Evolutionary conservation across 2,888 invertebrate species (phyloP).

Genomic region (Sialis lutaria): DNA sequence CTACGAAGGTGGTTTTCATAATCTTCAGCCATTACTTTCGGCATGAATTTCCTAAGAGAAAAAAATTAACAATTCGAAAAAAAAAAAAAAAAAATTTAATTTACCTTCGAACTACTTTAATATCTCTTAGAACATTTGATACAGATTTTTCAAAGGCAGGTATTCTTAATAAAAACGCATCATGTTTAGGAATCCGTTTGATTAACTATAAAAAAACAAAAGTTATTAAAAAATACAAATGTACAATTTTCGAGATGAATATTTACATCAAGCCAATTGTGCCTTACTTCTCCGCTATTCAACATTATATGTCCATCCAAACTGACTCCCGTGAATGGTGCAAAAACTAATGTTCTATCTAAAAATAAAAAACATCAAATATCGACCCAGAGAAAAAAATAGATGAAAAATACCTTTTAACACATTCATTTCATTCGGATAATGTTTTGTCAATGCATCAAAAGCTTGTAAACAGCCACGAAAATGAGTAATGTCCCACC

Average conservation of each 20-base stretch:
- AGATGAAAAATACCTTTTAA: conserved; percentile 31
- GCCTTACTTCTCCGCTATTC: conserved; percentile 81
- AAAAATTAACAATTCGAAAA: conserved; percentile 14
- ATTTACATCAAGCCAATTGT: conserved; percentile 80
- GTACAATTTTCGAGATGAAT: background rate
- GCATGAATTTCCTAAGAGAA: conserved; percentile 65
- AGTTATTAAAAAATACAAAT: background rate
- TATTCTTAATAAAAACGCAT: conserved; percentile 51
- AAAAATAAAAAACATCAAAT: conserved; percentile 7
- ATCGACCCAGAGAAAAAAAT: background rate
- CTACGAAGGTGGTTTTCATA: conserved; percentile 73
- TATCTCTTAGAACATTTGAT: conserved; percentile 66
- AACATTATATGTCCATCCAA: conserved; percentile 79
- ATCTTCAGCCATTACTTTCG: conserved; percentile 69
- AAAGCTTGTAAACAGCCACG: conserved; percentile 80
- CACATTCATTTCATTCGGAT: conserved; percentile 48
- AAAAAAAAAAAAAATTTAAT: conserved; percentile 14
- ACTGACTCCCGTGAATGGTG: conserved; percentile 80
- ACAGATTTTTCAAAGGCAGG: conserved; percentile 73
- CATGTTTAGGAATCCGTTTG: conserved; percentile 62
- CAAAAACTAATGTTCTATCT: conserved; percentile 70
- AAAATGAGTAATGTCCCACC: conserved; percentile 79
- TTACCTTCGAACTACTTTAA: conserved; percentile 67
- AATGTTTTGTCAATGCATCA: conserved; percentile 54
- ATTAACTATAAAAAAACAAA: conserved; percentile 42